A percentile compares a stretch with the other conserved stretches of the same genome.
phyloP scores from a whole-genome alignment of 2,797 vertebrate genomes.

The Pseudopleuronectes americanus region DNA sequence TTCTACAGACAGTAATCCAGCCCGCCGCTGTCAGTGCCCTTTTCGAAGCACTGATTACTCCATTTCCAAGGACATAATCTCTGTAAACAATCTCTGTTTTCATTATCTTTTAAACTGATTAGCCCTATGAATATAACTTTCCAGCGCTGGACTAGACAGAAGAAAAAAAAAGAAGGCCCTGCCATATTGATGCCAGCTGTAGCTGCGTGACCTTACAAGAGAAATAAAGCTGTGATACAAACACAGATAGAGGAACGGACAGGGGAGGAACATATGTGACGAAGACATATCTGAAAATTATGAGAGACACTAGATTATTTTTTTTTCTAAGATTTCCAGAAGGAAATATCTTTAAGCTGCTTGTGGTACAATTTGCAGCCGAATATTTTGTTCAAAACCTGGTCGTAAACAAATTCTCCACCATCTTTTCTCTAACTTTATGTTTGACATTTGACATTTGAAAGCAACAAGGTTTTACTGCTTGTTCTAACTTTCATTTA shows the following conservation, averaged over 20 bases:
- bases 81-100: slow-evolving; percentile 85
- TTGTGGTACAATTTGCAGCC: slow-evolving; percentile 76
- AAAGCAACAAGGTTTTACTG: slow-evolving; percentile 8
- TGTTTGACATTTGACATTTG: slow-evolving; percentile 30
- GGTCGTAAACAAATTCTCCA: slow-evolving; percentile 63
- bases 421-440: slow-evolving; percentile 36
- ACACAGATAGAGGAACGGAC: slow-evolving; percentile 67
- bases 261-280: slow-evolving; percentile 58
- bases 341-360: slow-evolving; percentile 64
- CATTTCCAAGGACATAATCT: slow-evolving; percentile 81
- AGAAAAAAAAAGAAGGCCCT: slow-evolving; percentile 41
- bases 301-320: slow-evolving; percentile 54
- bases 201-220: slow-evolving; percentile 79
- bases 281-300: slow-evolving; percentile 60
- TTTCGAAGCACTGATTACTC: slow-evolving; percentile 80
- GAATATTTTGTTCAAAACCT: slow-evolving; percentile 64
- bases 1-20: slow-evolving; percentile 75
- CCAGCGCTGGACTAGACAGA: slow-evolving; percentile 77
- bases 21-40: slow-evolving; percentile 76
- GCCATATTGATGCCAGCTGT: slow-evolving; percentile 85
- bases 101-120: slow-evolving; percentile 85
- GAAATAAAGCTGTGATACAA: slow-evolving; percentile 77
- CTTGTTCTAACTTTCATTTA: background rate
- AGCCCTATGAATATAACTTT: slow-evolving; percentile 83
- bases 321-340: slow-evolving; percentile 25